phyloP scores from a whole-genome alignment of 2,113 vertebrate genomes.

The Channa argus region DNA sequence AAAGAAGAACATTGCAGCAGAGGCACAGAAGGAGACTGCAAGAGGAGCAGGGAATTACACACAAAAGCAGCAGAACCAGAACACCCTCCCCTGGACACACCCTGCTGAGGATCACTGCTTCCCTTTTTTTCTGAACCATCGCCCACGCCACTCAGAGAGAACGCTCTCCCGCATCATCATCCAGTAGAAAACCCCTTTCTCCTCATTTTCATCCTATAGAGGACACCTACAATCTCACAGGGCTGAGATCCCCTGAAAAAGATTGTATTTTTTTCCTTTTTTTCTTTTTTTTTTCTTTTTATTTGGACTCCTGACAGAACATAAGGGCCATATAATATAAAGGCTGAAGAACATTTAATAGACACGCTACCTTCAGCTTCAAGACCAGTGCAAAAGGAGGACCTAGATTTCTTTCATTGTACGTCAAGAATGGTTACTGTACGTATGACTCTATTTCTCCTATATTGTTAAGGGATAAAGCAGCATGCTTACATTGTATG shows the following conservation, averaged over 20 bases:
- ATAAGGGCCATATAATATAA: slow-evolving; percentile 58
- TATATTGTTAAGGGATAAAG: slow-evolving; percentile 42
- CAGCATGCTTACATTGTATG: slow-evolving; percentile 28
- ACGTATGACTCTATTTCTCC: slow-evolving; percentile 82
- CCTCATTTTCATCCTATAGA: slow-evolving; percentile 84
- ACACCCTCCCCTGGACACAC: slow-evolving; percentile 88
- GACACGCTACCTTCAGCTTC: slow-evolving; percentile 68
- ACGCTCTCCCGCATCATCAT: slow-evolving; percentile 84
- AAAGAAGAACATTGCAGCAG: slow-evolving; percentile 90
- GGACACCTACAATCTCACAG: slow-evolving; percentile 83
- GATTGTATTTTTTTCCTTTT: slow-evolving; percentile 81
- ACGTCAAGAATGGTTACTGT: slow-evolving; percentile 90
- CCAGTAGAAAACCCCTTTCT: slow-evolving; percentile 83
- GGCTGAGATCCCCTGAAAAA: slow-evolving; percentile 82
- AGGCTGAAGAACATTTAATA: slow-evolving; percentile 67
- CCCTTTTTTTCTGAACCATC: slow-evolving; percentile 84
- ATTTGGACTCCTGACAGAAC: slow-evolving; percentile 72
- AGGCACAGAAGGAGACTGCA: slow-evolving; percentile 87
- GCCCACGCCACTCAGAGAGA: slow-evolving; percentile 86
- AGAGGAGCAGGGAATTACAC: slow-evolving; percentile 85
- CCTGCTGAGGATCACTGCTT: slow-evolving; percentile 87
- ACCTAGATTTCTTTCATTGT: slow-evolving; percentile 86
- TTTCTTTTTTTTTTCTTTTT: slow-evolving; percentile 82
- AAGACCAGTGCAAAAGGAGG: slow-evolving; percentile 83
- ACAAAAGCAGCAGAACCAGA: slow-evolving; percentile 82